phyloP scores from a whole-genome alignment of 2,113 vertebrate genomes.

The Dasypus novemcinctus region DNA sequence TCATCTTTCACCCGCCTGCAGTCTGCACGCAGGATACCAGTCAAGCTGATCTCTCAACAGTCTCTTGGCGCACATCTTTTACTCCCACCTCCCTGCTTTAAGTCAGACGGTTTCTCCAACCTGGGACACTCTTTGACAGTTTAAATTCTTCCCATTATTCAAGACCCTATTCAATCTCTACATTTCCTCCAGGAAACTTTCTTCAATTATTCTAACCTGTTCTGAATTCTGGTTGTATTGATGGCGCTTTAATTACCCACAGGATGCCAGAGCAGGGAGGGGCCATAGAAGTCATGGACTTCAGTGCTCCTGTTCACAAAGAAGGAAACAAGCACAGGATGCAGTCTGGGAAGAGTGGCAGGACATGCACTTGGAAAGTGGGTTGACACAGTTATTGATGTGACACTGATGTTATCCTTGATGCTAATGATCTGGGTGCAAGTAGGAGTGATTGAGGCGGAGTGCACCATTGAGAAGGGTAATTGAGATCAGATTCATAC shows the following conservation, averaged over 20 bases:
- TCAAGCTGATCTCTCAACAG: constrained; percentile 34
- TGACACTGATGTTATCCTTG: neutral
- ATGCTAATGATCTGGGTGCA: neutral
- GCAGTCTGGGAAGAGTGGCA: neutral
- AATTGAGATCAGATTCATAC: neutral
- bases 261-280: neutral
- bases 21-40: neutral
- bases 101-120: constrained; percentile 14
- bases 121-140: neutral
- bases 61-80: neutral
- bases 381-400: neutral
- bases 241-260: constrained; percentile 14
- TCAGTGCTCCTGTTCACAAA: neutral
- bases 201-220: constrained; percentile 37
- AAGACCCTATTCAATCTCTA: constrained; percentile 17
- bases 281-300: neutral
- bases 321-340: neutral
- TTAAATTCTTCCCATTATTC: constrained; percentile 50
- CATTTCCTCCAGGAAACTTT: constrained; percentile 27
- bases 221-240: constrained; percentile 22
- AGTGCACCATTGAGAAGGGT: neutral
- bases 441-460: neutral
- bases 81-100: neutral
- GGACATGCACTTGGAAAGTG: neutral
- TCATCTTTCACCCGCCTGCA: constrained; percentile 41